Conservation (phyloP, 2,888 invertebrate genomes). For the Cordilura impudica region DNA sequence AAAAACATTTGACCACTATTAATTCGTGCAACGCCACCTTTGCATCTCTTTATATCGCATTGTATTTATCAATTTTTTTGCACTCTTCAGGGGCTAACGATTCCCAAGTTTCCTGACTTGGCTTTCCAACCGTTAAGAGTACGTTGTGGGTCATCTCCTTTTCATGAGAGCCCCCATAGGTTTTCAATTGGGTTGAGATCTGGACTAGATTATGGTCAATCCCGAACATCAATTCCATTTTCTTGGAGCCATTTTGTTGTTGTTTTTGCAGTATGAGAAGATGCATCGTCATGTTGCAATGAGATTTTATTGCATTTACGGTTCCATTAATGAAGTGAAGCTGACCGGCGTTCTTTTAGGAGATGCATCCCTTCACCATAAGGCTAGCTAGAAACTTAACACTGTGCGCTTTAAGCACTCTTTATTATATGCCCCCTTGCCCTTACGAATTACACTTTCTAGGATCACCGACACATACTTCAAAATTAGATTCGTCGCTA, state of each 20-base stretch:
- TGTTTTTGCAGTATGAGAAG: constrained; percentile 14
- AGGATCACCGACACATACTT: constrained; percentile 27
- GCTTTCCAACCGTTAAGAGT: background rate
- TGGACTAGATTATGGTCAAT: constrained; percentile 5
- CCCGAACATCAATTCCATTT: background rate
- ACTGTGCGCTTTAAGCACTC: constrained; percentile 37
- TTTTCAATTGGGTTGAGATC: constrained; percentile 12
- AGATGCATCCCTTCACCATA: constrained; percentile 38
- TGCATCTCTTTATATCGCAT: too few relatives aligned
- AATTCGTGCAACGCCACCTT: too few relatives aligned
- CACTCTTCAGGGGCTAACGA: constrained; percentile 18
- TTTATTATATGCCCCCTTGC: constrained; percentile 16
- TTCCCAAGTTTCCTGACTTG: too few relatives aligned
- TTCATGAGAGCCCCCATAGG: constrained; percentile 3
- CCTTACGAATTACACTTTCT: constrained; percentile 13
- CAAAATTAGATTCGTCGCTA: constrained; percentile 27
- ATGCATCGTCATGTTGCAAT: constrained; percentile 15
- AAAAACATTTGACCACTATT: too few relatives aligned
- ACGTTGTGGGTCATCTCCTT: background rate
- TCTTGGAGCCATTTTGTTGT: constrained; percentile 3
- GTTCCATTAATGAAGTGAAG: background rate
- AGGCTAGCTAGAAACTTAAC: constrained; percentile 45
- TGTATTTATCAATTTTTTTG: too few relatives aligned
- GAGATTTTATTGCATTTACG: constrained; percentile 14
- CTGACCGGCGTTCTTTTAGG: too few relatives aligned